Conservation (phyloP, 2,888 invertebrate genomes). For the Drosophila yooni region DNA sequence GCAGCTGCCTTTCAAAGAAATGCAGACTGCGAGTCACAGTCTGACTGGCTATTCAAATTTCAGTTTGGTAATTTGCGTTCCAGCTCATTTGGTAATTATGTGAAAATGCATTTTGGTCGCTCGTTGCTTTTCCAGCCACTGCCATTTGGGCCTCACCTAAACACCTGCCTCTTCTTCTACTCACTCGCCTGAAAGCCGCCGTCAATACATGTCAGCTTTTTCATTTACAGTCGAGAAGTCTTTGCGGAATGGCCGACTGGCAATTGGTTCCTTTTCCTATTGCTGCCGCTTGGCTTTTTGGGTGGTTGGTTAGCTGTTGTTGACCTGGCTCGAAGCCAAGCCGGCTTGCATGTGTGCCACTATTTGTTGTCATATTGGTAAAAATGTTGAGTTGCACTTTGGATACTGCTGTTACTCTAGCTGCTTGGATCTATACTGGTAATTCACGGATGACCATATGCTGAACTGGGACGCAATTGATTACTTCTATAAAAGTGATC, state of each 20-base stretch:
- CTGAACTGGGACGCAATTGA: neutral
- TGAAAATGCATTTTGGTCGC: slow-evolving; percentile 73
- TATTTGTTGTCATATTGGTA: slow-evolving; percentile 64
- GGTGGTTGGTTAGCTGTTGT: slow-evolving; percentile 20
- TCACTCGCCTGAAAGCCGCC: slow-evolving; percentile 36
- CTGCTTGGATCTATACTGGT: slow-evolving; percentile 24
- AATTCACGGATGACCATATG: slow-evolving; percentile 38
- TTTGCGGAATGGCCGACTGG: slow-evolving; percentile 33
- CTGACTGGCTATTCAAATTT: slow-evolving; percentile 70
- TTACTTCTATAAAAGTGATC: neutral
- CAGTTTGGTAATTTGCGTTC: slow-evolving; percentile 69
- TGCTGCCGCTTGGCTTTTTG: slow-evolving; percentile 32
- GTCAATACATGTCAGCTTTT: slow-evolving; percentile 77
- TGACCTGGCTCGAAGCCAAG: slow-evolving; percentile 37
- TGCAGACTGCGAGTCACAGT: slow-evolving; percentile 33
- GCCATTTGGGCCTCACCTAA: slow-evolving; percentile 43
- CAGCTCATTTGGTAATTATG: slow-evolving; percentile 78
- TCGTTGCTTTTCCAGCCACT: slow-evolving; percentile 57
- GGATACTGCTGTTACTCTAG: slow-evolving; percentile 47
- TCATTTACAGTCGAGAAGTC: slow-evolving; percentile 57
- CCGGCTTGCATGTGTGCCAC: slow-evolving; percentile 47
- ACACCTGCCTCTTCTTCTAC: slow-evolving; percentile 14
- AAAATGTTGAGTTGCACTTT: slow-evolving; percentile 43
- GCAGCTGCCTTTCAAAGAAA: slow-evolving; percentile 44
- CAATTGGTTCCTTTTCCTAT: slow-evolving; percentile 36